Base-by-base conservation (phyloP, 2,888 invertebrate genomes). In the Cheilosia vulpina region DNA sequence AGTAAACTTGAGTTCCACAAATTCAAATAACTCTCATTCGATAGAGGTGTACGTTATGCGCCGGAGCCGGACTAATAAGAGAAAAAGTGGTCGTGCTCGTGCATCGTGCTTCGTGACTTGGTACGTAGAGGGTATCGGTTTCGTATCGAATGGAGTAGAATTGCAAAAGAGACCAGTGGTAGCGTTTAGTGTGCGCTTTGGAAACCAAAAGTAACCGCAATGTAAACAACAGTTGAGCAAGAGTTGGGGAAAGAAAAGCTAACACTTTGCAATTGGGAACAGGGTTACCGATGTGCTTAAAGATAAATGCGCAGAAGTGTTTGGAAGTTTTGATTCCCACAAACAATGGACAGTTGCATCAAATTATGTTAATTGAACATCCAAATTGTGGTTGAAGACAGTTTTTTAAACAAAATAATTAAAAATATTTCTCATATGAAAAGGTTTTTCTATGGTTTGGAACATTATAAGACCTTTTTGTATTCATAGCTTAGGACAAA, bases 1-100 rank as follows among this genome's bases (percentile, higher is more conserved):
- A 69, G 62, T 55, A 77, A 85, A 72, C 85, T 85, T 85, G 68
- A 50, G 81, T 77, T 85, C 85, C 85, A 85, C 85, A 85, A 5
- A 52, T 66, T 38, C 13, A 78, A 52, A 13, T 24, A 27, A 27
- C 27, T 27, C 27, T 27, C 27, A 6, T 38, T 13, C 13, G 60
- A 31, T 52, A 21, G 24, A 38, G 15, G 45, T 47, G n/a, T 47
- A 41, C 15, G 52, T n/a, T 55, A 41, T 17, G 52, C 52, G 52
- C 52, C n/a, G 52, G 2, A 21, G 52, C 52, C n/a, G 52, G 2
- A 13, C 9, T 52, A 5, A 13, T 15, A 24, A 19, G 24, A 24
- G 52, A 9, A 21, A 15, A 15, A 19, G 31, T 21, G 21, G 19
- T 13, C 11, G 53, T 2, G 7, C 31, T 31, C 31, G 9, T 31